Evolutionary conservation across 2,797 vertebrate species (phyloP), one percentile per base, ranked within the genome.

Genomic region (Gallinago stenura): DNA sequence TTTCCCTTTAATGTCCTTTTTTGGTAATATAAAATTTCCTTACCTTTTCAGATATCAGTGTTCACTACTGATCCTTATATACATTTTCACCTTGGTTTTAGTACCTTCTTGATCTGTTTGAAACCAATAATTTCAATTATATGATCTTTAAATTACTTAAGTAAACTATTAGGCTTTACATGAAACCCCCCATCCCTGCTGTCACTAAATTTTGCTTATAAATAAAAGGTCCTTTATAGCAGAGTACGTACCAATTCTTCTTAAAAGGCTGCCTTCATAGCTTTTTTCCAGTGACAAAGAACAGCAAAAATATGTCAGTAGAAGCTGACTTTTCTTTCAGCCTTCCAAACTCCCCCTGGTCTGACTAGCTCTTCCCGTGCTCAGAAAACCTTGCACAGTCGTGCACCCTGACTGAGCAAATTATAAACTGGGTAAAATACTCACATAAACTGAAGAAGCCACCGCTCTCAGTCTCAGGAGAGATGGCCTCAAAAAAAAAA

Each of bases 1-100:
- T 92, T 94, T 98, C 96, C 92, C 81, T 97, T 97, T 95, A 43
- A 97, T 64, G 88, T 79, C 65, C 64, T 88, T 87, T 96, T 94
- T 95, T 89, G 73, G 70, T 95, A 96, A 94, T 41, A 84, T 15
- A 81, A 88, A 84, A 81, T 87, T 69, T 93, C 84, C 78, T 84
- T 93, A 94, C 37, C 33, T 85, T 76, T 80, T 94, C 84, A 83
- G 70, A 12, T 70, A 93, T 70, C 71, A 83, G 83, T 93, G 91
- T 95, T 70, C 69, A 87, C 92, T 96, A 84, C 22, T 21, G 57
- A 64, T 84, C 87, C 81, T 83, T 88, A 89, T 86, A 66, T 61
- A 87, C 35, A 92, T 76, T 96, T 97, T 91, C 71, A 93, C 45
- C 95, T 89, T 90, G 41, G 46, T 95, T 97, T 97, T 96, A 85